phyloP scores from a whole-genome alignment of 2,113 vertebrate genomes.

The Struthio camelus region DNA sequence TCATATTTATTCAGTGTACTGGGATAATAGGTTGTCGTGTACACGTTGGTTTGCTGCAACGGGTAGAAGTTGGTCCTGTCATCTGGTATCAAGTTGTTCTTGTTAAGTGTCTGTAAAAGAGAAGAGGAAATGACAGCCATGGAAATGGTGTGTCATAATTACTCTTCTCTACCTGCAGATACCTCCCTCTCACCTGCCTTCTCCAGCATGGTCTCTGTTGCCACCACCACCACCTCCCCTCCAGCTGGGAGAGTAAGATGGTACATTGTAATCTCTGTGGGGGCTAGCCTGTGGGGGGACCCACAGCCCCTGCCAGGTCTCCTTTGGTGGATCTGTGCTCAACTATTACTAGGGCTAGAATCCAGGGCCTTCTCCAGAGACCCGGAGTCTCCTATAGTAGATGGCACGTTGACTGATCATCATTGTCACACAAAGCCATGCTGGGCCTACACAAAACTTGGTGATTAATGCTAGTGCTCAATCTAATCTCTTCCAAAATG shows the following conservation, averaged over 20 bases:
- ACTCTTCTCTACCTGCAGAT: slow-evolving; percentile 23
- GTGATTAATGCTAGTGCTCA: not conserved
- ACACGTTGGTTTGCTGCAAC: slow-evolving; percentile 95
- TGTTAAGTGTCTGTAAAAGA: slow-evolving; percentile 91
- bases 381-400: not conserved
- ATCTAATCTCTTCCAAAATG: not conserved
- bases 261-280: not conserved
- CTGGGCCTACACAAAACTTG: slow-evolving; percentile 12
- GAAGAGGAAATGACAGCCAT: slow-evolving; percentile 24
- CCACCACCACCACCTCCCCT: slow-evolving; percentile 22
- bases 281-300: not conserved
- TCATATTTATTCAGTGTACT: slow-evolving; percentile 91
- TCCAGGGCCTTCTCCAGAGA: slow-evolving; percentile 12
- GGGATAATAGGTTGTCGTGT: slow-evolving; percentile 98
- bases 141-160: not conserved
- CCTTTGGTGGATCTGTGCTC: not conserved
- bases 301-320: slow-evolving; percentile 20
- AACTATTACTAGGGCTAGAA: not conserved
- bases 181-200: slow-evolving; percentile 55
- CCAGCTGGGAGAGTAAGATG: slow-evolving; percentile 26
- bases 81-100: slow-evolving; percentile 96
- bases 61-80: slow-evolving; percentile 95
- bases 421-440: slow-evolving; percentile 37
- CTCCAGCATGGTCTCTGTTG: not conserved
- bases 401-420: not conserved